phyloP scores from a whole-genome alignment of 2,113 vertebrate species.

The Noturus placidus region DNA sequence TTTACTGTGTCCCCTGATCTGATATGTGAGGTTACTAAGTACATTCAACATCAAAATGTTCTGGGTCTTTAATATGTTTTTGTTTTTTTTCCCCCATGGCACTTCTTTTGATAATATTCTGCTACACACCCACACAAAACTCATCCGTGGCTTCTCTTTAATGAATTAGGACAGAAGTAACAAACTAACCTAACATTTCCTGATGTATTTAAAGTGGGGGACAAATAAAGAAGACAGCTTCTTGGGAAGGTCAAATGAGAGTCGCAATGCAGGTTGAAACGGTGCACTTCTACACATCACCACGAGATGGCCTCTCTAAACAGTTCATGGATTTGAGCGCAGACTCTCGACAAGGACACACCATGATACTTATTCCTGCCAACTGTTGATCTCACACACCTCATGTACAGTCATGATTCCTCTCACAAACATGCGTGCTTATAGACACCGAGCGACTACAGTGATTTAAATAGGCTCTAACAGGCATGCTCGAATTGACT shows the following conservation, averaged over 20 bases:
- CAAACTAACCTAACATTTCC: neutral
- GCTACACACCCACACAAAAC: neutral
- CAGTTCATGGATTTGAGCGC: neutral
- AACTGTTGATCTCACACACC: constrained; percentile 44
- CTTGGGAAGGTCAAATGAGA: neutral
- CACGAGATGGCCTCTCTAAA: constrained; percentile 41
- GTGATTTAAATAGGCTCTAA: neutral
- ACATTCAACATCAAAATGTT: neutral
- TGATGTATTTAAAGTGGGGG: neutral
- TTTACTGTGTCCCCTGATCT: neutral
- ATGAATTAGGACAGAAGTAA: neutral
- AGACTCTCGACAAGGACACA: constrained; percentile 10
- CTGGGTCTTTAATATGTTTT: neutral
- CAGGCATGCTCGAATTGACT: neutral
- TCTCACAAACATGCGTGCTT: constrained; percentile 37
- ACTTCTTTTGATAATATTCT: neutral
- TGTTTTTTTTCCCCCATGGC: neutral
- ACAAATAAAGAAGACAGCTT: neutral
- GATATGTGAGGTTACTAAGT: neutral
- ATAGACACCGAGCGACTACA: neutral
- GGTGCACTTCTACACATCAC: constrained; percentile 4
- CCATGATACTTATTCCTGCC: constrained; percentile 37
- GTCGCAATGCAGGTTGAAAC: constrained; percentile 18
- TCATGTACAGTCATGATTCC: neutral
- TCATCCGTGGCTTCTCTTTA: neutral